Evolutionary conservation across 2,113 vertebrate genomes (phyloP).

Genomic region (Cichladusa arquata): DNA sequence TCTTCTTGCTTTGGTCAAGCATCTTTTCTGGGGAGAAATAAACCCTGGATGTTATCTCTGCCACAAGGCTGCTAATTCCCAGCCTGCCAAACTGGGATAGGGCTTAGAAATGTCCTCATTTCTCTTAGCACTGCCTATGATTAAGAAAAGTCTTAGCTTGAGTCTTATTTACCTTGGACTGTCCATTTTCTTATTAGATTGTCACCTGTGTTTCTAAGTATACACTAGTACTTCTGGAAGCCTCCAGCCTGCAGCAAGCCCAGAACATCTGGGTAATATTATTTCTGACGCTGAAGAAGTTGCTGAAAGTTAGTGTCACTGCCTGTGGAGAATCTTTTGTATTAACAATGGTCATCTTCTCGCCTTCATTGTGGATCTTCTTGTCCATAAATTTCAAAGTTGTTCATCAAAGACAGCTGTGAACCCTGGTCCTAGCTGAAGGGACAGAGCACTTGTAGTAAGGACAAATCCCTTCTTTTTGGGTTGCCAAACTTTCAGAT

Average conservation of each 20-base stretch:
- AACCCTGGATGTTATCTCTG: not conserved
- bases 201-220: not conserved
- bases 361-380: not conserved
- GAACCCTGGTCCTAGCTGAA: not conserved
- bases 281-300: not conserved
- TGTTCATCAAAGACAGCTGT: not conserved
- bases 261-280: not conserved
- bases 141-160: not conserved
- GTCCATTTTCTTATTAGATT: not conserved
- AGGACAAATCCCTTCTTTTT: not conserved
- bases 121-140: not conserved
- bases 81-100: not conserved
- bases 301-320: not conserved
- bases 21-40: not conserved
- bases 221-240: not conserved
- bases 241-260: not conserved
- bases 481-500: not conserved
- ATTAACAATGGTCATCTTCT: not conserved
- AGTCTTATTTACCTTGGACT: not conserved
- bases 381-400: not conserved
- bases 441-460: not conserved
- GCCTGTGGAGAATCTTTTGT: not conserved
- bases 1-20: not conserved
- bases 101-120: not conserved
- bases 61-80: not conserved